phyloP scores from a whole-genome alignment of 2,113 vertebrate species.

The Microcebus tavaratra region DNA sequence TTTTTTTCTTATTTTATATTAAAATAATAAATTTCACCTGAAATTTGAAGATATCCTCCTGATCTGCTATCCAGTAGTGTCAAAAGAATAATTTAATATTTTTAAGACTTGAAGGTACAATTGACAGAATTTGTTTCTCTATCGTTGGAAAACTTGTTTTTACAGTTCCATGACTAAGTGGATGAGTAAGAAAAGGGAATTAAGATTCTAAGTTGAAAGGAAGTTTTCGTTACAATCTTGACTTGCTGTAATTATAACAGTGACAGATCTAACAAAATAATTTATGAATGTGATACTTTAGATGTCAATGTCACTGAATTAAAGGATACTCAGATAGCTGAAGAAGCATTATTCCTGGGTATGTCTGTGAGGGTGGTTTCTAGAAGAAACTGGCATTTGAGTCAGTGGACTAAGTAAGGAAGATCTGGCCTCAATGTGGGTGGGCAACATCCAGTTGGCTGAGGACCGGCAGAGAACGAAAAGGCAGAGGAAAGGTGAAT shows the following conservation, averaged over 20 bases:
- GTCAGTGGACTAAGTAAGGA: background rate
- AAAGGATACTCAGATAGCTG: background rate
- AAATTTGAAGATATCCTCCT: background rate
- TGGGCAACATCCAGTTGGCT: background rate
- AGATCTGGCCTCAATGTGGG: background rate
- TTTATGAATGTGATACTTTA: background rate
- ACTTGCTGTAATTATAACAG: background rate
- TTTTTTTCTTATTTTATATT: background rate
- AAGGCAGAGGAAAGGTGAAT: background rate
- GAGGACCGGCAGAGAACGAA: background rate
- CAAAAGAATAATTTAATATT: background rate
- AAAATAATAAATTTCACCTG: background rate
- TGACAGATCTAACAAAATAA: background rate
- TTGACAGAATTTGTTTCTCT: background rate
- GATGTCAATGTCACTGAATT: background rate
- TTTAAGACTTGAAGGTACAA: background rate
- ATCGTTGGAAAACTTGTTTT: background rate
- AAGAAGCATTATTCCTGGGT: background rate
- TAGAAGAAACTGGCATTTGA: background rate
- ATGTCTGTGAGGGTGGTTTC: background rate
- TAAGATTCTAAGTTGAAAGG: background rate
- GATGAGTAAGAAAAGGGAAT: background rate
- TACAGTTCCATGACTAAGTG: background rate
- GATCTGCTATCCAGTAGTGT: background rate
- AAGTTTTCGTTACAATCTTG: background rate